phyloP scores from a whole-genome alignment of 2,888 invertebrate species.

The Pogonocherus hispidulus region DNA sequence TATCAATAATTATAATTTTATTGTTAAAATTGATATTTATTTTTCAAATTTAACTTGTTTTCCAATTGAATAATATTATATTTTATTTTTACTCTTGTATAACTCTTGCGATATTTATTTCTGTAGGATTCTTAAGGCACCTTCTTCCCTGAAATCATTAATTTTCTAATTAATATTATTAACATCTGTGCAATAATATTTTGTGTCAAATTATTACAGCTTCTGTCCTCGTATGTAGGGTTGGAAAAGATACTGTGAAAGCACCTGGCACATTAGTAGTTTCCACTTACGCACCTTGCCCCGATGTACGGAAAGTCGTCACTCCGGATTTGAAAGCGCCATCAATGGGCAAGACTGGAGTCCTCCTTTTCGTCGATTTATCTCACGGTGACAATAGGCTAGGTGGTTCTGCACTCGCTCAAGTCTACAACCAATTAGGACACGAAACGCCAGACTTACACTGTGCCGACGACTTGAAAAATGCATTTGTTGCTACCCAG shows the following conservation, averaged over 20 bases:
- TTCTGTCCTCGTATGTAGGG: conserved; percentile 75
- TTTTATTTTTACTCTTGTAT: no score
- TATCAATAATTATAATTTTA: no score
- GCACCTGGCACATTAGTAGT: conserved; percentile 93
- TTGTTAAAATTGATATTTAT: no score
- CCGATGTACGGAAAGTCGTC: conserved; percentile 83
- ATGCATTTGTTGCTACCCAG: conserved; percentile 89
- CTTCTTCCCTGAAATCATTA: no score
- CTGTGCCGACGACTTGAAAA: conserved; percentile 75
- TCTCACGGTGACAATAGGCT: conserved; percentile 81
- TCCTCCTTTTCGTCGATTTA: conserved; percentile 84
- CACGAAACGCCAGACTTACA: conserved; percentile 86
- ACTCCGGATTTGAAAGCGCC: conserved; percentile 93
- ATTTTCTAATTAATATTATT: no score
- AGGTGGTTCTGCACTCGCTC: conserved; percentile 94
- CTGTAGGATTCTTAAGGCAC: no score
- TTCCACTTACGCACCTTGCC: conserved; percentile 96
- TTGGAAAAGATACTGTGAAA: conserved; percentile 78
- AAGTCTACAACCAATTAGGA: conserved; percentile 80
- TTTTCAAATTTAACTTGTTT: no score
- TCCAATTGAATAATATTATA: no score
- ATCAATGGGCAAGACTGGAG: conserved; percentile 73
- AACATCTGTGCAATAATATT: no score
- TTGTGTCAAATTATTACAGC: no score
- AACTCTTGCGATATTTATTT: no score